Base-by-base conservation (phyloP, 2,888 invertebrate genomes). In the Saturnia japonica region DNA sequence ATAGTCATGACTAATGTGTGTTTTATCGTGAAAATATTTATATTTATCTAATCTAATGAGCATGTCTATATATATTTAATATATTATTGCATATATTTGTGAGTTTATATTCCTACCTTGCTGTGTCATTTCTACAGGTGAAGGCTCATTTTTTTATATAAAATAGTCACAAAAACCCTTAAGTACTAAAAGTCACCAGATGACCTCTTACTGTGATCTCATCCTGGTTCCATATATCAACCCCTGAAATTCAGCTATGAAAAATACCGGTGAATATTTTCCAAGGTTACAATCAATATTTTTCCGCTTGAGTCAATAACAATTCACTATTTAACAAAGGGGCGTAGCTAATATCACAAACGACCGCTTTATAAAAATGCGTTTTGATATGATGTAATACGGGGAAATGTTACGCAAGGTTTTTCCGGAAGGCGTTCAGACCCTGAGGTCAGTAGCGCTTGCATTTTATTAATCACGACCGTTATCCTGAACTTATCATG, bases 321-420 rank as follows among this genome's bases (percentile, higher is more conserved):
- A 40, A 40, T 68, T 45, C 51, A 19, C 64, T 34, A 40, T 34
- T 60, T 62, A 69, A 87, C 85, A 88, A 88, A 90, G 86, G 84
- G 82, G 82, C 84, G 79, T 83, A 77, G 74, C 82, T 76, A 85
- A 85, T 80, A 80, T 78, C n/a, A 80, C 83, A 81, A 84, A 81
- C 79, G 80, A 75, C 79, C 80, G 79, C 14, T 60, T 78, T 78
- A 81, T 85, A 82, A 81, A 85, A 86, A 83, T 88, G 89, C 89
- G 89, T 83, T 89, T 83, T 84, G 80, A 25, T 77, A 85, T 93
- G 91, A 93, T 91, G 93, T 93, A 93, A 93, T 92, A 81, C 83
- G 88, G 91, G n/a, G 93, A 93, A 93, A 89, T 85, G 74, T 71
- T 75, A 67, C 71, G 82, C 93, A 92, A 94, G 93, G 93, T 85